Conservation (phyloP, 2,113 vertebrate genomes). For the Microcebus jonahi region DNA sequence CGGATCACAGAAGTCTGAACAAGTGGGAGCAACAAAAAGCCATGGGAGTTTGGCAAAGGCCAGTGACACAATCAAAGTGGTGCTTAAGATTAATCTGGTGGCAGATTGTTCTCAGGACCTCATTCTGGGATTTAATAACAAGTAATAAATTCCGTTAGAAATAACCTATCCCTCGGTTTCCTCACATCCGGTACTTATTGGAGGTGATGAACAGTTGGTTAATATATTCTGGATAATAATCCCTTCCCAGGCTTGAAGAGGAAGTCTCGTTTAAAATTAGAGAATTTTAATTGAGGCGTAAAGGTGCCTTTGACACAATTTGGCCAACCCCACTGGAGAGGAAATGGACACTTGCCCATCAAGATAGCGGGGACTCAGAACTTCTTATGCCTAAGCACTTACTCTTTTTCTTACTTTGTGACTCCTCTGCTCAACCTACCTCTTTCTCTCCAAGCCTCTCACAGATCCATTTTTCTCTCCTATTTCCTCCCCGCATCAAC, state of each 20-base stretch:
- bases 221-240: conserved; percentile 32
- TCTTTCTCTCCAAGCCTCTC: neutral
- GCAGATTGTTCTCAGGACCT: conserved; percentile 66
- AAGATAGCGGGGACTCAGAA: neutral
- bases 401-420: neutral
- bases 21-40: conserved; percentile 17
- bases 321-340: neutral
- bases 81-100: conserved; percentile 40
- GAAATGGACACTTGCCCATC: neutral
- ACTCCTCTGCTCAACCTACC: accelerated
- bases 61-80: neutral
- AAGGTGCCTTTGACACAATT: conserved; percentile 54
- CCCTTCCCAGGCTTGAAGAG: neutral
- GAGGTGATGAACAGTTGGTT: conserved; percentile 74
- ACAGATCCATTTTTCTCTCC: neutral
- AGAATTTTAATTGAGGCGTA: conserved; percentile 32
- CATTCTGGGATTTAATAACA: conserved; percentile 71
- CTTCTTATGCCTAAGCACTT: neutral
- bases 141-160: conserved; percentile 41
- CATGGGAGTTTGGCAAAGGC: conserved; percentile 48
- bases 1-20: neutral
- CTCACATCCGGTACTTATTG: neutral
- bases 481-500: neutral
- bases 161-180: neutral
- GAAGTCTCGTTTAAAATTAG: neutral